Conservation (phyloP, 2,113 vertebrate genomes). For the Syrrhaptes paradoxus region DNA sequence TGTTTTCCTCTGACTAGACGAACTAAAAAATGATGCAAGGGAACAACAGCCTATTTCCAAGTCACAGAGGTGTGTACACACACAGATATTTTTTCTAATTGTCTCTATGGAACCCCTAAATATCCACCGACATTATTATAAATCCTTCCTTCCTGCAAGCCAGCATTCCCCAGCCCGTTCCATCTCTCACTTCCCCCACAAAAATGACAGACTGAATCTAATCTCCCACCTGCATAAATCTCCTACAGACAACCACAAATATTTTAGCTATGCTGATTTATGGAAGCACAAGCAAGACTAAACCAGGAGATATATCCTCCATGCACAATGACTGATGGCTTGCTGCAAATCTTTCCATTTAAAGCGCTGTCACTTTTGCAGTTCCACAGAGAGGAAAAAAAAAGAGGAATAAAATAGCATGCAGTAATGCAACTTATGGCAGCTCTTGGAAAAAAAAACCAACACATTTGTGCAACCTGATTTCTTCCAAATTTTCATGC, state of each 20-base stretch:
- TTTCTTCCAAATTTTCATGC: constrained; percentile 2
- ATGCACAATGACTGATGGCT: constrained; percentile 68
- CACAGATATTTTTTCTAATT: not conserved
- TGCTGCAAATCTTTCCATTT: constrained; percentile 66
- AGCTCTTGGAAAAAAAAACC: not conserved
- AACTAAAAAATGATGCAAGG: not conserved
- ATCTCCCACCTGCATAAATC: constrained; percentile 81
- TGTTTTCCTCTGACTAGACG: not conserved
- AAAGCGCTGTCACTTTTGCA: constrained; percentile 55
- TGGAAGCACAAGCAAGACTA: constrained; percentile 64
- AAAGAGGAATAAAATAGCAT: not conserved
- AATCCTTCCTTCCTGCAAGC: constrained; percentile 57
- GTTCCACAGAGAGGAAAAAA: not conserved
- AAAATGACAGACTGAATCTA: constrained; percentile 76
- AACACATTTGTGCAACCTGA: not conserved
- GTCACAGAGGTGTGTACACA: not conserved
- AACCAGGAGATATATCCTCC: constrained; percentile 65
- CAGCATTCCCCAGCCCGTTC: constrained; percentile 47
- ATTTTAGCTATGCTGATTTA: constrained; percentile 84
- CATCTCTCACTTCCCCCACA: constrained; percentile 58
- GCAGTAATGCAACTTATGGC: constrained; percentile 19
- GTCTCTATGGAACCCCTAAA: constrained; percentile 32
- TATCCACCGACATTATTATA: constrained; percentile 19
- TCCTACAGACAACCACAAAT: constrained; percentile 78
- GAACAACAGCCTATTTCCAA: not conserved